Evolutionary conservation across 2,888 invertebrate species (phyloP).

Genomic region (Acronicta aceris): DNA sequence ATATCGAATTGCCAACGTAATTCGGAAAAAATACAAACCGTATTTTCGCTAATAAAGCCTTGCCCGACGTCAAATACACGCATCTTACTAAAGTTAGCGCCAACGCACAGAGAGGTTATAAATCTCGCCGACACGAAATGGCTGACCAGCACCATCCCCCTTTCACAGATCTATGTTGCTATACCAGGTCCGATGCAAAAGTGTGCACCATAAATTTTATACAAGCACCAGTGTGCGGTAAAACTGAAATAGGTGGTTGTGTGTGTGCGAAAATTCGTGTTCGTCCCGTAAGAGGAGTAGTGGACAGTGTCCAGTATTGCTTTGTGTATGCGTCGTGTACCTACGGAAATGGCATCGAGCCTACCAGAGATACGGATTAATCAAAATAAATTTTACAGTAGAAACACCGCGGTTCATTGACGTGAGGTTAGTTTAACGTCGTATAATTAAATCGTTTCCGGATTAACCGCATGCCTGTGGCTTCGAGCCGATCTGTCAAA

Average conservation of each 20-base stretch:
- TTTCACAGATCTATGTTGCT: conserved; percentile 79
- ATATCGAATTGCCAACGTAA: conserved; percentile 52
- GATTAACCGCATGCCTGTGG: conserved; percentile 54
- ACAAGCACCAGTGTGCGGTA: conserved; percentile 85
- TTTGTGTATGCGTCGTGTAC: conserved; percentile 80
- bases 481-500: conserved; percentile 9
- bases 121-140: conserved; percentile 88
- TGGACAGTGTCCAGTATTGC: conserved; percentile 83
- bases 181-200: conserved; percentile 81
- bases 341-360: conserved; percentile 73
- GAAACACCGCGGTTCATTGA: conserved; percentile 64
- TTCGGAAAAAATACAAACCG: conserved; percentile 31
- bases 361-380: conserved; percentile 74
- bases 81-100: conserved; percentile 83
- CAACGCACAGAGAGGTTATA: conserved; percentile 85
- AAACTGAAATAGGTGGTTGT: conserved; percentile 78
- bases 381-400: conserved; percentile 81
- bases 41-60: conserved; percentile 48
- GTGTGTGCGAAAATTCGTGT: conserved; percentile 86
- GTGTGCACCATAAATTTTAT: conserved; percentile 89
- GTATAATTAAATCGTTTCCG: conserved; percentile 71
- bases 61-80: conserved; percentile 72
- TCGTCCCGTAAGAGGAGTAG: conserved; percentile 79
- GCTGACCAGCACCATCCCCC: conserved; percentile 84
- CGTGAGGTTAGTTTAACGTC: conserved; percentile 70